Evolutionary conservation across 2,797 vertebrate genomes (phyloP), one percentile per base, ranked within the genome.

Genomic region (Thaleichthys pacificus): DNA sequence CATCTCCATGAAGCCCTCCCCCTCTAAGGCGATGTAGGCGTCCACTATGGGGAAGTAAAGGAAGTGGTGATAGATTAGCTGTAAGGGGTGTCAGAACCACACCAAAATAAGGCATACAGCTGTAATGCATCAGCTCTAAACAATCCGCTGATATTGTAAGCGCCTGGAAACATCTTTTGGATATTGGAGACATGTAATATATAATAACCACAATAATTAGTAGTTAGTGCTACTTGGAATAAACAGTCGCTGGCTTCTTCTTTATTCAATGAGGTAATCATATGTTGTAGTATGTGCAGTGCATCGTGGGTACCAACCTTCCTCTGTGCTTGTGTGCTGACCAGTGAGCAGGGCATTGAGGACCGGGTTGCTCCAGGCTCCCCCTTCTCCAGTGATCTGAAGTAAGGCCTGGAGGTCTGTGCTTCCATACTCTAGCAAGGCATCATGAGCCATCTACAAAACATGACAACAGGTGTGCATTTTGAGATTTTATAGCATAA

Each of bases 1-100:
- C 96, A 99, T 96, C 87, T 99, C 97, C 91, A 99, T 95, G 90
- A 99, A 98, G 85, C 94, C 94, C 82, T 96, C 94, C 6, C 97
- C 98, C 91, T 99, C 98, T 92, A 95, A 93, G 86, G 91, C 94
- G 87, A 99, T 95, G 90, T 96, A 95, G 49, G 94, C 93, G 86
- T 95, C 93, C 70, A 95, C 93, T 94, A 60, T n/a, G 30, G 11
- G 81, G 21, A 12, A 24, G 17, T 17, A 24, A 30, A 57, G 32
- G 60, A 66, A 28, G 28, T 9, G 30, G 5, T 28, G 26, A 30
- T 22, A 61, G 24, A 61, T 17, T 5, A n/a, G 51, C 51, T 56
- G 51, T 1, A 47, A 47, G 42, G 42, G 42, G 42, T 14, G 42
- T 47, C 42, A 14, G 0, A 47, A 47, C 42, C 42, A 47, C 42